These are phyloP conservation scores for Sarcophilus harrisii DNA, from an alignment of 2,797 vertebrate species.

Conservation along the genomic window DNA sequence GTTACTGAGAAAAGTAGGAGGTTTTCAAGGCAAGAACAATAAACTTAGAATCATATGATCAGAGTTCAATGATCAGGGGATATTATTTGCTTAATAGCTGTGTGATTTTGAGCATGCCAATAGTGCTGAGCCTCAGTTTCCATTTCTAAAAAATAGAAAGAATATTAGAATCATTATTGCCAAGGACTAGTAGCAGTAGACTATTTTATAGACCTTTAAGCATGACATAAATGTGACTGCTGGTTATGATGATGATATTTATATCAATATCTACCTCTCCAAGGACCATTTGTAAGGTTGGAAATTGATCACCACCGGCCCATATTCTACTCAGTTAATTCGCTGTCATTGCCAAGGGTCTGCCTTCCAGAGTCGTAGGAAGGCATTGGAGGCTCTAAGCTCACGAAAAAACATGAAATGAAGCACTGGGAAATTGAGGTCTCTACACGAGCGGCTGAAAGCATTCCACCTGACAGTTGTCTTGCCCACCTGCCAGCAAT, in stretches of 20 bases:
- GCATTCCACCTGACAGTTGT: constrained; percentile 4
- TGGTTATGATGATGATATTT: background rate
- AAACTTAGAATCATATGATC: background rate
- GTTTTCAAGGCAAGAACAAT: background rate
- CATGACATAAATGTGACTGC: background rate
- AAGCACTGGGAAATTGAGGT: background rate
- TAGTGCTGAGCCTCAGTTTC: background rate
- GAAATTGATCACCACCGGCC: constrained; percentile 4
- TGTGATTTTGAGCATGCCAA: background rate
- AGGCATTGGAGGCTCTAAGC: background rate
- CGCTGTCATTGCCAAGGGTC: background rate
- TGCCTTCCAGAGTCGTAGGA: background rate
- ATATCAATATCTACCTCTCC: background rate
- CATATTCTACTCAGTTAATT: constrained; percentile 10
- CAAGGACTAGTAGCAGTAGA: background rate
- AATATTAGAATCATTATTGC: background rate
- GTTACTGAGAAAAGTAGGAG: background rate
- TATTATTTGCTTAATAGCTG: background rate
- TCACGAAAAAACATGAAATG: background rate
- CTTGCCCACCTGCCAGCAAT: background rate
- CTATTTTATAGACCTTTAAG: background rate
- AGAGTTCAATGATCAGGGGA: background rate
- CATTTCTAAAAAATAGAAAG: background rate
- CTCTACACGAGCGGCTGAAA: background rate
- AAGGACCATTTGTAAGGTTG: background rate